Conservation (phyloP, 2,113 vertebrate genomes). For the Hippocampus abdominalis region DNA sequence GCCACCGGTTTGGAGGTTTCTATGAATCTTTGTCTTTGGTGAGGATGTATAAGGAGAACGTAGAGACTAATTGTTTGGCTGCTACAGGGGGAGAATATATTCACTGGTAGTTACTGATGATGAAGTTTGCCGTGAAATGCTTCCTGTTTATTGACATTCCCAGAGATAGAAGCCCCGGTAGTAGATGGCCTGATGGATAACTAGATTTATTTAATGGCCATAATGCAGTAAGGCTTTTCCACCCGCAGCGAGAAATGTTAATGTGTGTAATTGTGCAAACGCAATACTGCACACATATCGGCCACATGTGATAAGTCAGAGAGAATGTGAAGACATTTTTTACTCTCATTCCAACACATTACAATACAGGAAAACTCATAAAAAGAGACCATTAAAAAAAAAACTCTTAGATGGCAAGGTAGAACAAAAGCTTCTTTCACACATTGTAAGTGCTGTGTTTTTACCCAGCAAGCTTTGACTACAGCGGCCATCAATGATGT, state of each 20-base stretch:
- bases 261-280: background rate
- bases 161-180: background rate
- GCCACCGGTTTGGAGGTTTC: background rate
- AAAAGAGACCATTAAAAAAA: background rate
- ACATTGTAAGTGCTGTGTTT: constrained; percentile 5
- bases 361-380: background rate
- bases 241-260: background rate
- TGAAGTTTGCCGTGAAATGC: constrained; percentile 15
- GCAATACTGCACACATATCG: background rate
- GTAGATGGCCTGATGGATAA: background rate
- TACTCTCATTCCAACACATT: background rate
- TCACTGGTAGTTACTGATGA: constrained; percentile 46
- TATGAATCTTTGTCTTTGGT: constrained; percentile 2
- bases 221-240: background rate
- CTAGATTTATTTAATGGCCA: background rate
- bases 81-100: constrained; percentile 30
- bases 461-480: constrained; percentile 13
- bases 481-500: constrained; percentile 28
- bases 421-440: constrained; percentile 16
- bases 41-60: background rate
- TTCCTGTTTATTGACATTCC: background rate
- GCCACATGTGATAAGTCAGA: background rate
- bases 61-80: constrained; percentile 14
- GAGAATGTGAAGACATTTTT: background rate
- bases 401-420: background rate